Conservation (phyloP, 2,888 invertebrate species). For the Anoplius nigerrimus region DNA sequence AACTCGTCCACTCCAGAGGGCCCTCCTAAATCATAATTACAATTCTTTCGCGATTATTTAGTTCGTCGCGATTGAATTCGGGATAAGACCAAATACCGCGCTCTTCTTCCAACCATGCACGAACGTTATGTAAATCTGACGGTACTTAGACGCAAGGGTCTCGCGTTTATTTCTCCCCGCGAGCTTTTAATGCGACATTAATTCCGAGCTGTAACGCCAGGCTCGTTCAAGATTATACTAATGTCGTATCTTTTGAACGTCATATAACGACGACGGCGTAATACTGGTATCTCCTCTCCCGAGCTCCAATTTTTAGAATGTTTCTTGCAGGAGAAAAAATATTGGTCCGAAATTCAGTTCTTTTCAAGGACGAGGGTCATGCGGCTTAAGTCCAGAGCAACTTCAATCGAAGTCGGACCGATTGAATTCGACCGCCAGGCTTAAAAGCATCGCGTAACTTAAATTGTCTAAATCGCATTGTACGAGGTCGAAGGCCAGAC, state of each 20-base stretch:
- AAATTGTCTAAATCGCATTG: neutral
- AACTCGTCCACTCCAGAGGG: too few relatives aligned
- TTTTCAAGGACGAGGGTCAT: too few relatives aligned
- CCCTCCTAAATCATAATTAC: neutral
- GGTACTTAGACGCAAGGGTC: slow-evolving; percentile 28
- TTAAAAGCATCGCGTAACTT: neutral
- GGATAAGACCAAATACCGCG: slow-evolving; percentile 13
- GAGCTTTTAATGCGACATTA: slow-evolving; percentile 47
- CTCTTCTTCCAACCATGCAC: slow-evolving; percentile 11
- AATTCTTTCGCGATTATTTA: slow-evolving; percentile 20
- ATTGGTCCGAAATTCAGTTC: too few relatives aligned
- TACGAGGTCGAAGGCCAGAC: neutral
- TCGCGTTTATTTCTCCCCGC: slow-evolving; percentile 19
- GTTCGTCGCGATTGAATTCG: slow-evolving; percentile 3
- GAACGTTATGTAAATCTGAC: slow-evolving; percentile 17
- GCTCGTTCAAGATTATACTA: slow-evolving; percentile 42
- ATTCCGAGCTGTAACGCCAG: slow-evolving; percentile 31
- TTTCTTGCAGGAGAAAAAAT: too few relatives aligned
- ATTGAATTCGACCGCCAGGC: too few relatives aligned
- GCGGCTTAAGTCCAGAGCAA: too few relatives aligned
- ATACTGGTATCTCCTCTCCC: slow-evolving; percentile 22
- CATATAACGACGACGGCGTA: slow-evolving; percentile 38
- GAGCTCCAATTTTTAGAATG: neutral
- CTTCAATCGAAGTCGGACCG: too few relatives aligned
- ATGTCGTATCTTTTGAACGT: slow-evolving; percentile 38